phyloP scores from a whole-genome alignment of 2,888 invertebrate species.

The Cosmopolites sordidus region DNA sequence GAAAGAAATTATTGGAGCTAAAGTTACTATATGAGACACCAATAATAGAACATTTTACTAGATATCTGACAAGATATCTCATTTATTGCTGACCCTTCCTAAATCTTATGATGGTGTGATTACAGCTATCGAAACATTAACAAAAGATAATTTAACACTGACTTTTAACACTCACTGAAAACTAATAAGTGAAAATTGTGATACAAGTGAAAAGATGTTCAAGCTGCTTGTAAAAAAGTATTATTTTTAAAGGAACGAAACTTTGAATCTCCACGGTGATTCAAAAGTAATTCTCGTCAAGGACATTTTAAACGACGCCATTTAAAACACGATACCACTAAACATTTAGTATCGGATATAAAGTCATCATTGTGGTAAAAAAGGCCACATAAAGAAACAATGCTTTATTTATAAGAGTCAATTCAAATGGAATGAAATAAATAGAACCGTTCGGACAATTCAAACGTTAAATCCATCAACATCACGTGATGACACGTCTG shows the following conservation, averaged over 20 bases:
- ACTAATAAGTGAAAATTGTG: not conserved
- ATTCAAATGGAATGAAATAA: not conserved
- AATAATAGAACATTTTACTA: no score
- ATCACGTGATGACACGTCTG: not conserved
- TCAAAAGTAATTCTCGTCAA: constrained; percentile 2
- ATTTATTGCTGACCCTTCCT: no score
- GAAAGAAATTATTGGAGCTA: no score
- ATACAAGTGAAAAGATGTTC: not conserved
- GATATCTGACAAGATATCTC: no score
- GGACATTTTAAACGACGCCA: constrained; percentile 1
- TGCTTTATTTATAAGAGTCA: not conserved
- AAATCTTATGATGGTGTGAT: no score
- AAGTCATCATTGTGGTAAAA: constrained; percentile 2
- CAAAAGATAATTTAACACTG: constrained; percentile 3
- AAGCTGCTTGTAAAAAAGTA: not conserved
- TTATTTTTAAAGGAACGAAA: no score
- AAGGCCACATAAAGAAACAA: constrained; percentile 1
- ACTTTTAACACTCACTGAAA: not conserved
- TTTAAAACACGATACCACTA: not conserved
- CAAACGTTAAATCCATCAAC: no score
- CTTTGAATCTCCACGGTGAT: not conserved
- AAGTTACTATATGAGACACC: no score
- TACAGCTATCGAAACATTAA: no score
- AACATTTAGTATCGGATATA: no score
- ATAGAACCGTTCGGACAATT: no score